Conservation (phyloP, 2,797 vertebrate genomes). For the Morus bassanus region DNA sequence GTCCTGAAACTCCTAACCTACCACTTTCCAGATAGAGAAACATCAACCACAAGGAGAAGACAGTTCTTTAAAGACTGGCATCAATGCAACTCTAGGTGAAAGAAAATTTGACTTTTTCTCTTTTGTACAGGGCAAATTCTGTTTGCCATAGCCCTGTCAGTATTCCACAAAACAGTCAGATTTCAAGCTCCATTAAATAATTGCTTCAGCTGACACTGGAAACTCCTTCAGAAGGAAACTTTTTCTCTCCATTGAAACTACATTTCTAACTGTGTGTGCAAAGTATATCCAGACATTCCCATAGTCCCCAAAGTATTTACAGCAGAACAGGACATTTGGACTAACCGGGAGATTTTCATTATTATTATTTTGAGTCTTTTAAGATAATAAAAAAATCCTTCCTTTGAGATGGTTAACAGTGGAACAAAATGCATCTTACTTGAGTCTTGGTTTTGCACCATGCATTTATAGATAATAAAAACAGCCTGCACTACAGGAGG, state of each 20-base stretch:
- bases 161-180: neutral
- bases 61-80: neutral
- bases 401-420: neutral
- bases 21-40: neutral
- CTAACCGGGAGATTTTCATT: neutral
- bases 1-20: neutral
- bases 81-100: neutral
- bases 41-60: neutral
- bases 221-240: neutral
- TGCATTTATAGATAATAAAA: neutral
- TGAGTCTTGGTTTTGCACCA: fast-evolving
- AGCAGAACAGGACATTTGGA: neutral
- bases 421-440: neutral
- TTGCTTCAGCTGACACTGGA: neutral
- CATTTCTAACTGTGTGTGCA: neutral
- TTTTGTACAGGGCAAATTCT: neutral
- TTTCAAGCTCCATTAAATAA: neutral
- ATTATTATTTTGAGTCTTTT: neutral
- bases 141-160: neutral
- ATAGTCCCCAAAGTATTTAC: neutral
- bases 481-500: neutral
- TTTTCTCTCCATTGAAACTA: neutral
- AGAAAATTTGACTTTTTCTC: neutral
- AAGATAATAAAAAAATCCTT: neutral
- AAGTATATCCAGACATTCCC: neutral